Base-by-base conservation (phyloP, 2,888 invertebrate genomes). In the Luperina testacea region DNA sequence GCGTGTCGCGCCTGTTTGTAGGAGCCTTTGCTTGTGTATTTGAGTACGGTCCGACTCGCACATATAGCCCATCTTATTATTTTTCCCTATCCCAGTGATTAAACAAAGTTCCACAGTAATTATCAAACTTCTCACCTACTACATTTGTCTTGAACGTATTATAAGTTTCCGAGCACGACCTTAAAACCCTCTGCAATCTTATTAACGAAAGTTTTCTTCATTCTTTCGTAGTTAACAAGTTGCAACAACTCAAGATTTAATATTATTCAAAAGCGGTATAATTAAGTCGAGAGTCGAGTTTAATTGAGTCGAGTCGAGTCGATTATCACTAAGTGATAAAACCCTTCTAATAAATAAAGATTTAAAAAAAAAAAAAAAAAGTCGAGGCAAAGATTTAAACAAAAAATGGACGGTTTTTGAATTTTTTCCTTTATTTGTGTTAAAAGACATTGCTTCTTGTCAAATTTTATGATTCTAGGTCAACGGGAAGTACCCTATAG, bases 201-300 rank as follows among this genome's bases (percentile, higher is more conserved):
- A 67, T 63, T 78, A 77, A 53, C 48, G 32, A 68, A 73, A 77
- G 38, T 77, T 72, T 71, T 53, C 51, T 53, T n/a, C 32, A 38
- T 27, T 67, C 5, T 27, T 64, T 51, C 24, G 17, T 51, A 32
- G 59, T 63, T 78, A 78, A 82, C 53, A 65, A 78, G 79, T 83
- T 83, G 42, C 2, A 57, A 15, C 27, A 27, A 72, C 72, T 77
- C 4, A 7, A 45, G 51, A 51, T 72, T 83, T 59, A 72, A 64
- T 64, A 17, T 38, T 53, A 72, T 77, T 64, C 48, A n/a, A 57
- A 24, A 57, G 63, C 15, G n/a, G 15, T 64, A 45, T 69, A 72
- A 51, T 72, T 57, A 27, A n/a, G 42, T 57, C 42, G 24, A 11
- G 17, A n/a, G n/a, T n/a, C n/a, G n/a, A n/a, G n/a, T n/a, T n/a